Conservation (phyloP, 2,888 invertebrate species). For the Xylota sylvarum region DNA sequence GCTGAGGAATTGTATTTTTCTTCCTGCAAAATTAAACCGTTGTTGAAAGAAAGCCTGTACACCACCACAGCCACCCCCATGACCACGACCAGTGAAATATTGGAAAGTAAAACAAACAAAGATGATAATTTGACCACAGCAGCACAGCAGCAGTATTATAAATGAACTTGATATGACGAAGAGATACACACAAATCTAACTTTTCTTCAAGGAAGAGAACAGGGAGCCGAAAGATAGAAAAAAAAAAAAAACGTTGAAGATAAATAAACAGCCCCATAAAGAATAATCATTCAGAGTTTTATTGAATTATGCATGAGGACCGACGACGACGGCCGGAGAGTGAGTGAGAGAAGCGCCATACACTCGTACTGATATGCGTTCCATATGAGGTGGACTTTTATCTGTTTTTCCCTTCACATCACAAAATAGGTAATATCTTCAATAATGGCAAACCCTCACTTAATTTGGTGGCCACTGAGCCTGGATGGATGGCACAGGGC, state of each 20-base stretch:
- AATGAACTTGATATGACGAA: conserved; percentile 72
- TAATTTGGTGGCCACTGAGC: conserved; percentile 66
- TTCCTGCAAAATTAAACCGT: conserved; percentile 59
- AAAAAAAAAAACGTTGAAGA: conserved; percentile 84
- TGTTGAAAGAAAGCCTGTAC: no score
- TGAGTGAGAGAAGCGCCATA: conserved; percentile 43
- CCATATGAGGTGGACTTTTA: conserved; percentile 69
- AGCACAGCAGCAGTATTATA: conserved; percentile 54
- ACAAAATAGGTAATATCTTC: conserved; percentile 73
- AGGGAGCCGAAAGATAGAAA: conserved; percentile 45
- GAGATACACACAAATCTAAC: conserved; percentile 58
- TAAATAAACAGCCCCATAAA: conserved; percentile 85
- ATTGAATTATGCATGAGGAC: conserved; percentile 84
- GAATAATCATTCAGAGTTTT: conserved; percentile 85
- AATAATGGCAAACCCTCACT: conserved; percentile 76
- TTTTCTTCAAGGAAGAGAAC: conserved; percentile 60
- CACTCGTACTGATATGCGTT: conserved; percentile 23
- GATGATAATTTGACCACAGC: conserved; percentile 76
- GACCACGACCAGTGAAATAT: conserved; percentile 68
- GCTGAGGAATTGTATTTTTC: conserved; percentile 26
- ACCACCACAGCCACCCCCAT: not conserved
- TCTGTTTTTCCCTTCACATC: conserved; percentile 68
- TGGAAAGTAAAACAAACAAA: conserved; percentile 75
- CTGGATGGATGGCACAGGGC: conserved; percentile 53
- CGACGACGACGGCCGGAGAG: conserved; percentile 25